Percentiles rank a stretch among this genome's conserved stretches.
Evolutionary conservation across 1,140 invertebrate genomes (phyloP).

Genomic region (Rhyacophila brunnea): DNA sequence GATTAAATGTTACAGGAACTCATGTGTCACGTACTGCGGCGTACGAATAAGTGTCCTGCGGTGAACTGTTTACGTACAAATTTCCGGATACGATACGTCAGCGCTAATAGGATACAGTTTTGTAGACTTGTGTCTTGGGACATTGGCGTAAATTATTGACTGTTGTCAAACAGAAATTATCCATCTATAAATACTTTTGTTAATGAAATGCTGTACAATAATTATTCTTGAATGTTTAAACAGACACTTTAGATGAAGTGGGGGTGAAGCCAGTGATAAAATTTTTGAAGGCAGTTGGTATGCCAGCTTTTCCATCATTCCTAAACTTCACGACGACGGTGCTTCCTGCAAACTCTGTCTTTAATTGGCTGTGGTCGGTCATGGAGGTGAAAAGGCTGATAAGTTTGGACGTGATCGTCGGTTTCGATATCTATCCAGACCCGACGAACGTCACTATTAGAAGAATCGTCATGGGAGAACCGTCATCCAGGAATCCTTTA

Average conservation of each 20-base stretch:
- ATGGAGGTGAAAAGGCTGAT: slow-evolving; percentile 62
- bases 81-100: too few species aligned
- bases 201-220: too few species aligned
- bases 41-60: too few species aligned
- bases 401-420: slow-evolving; percentile 66
- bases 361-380: slow-evolving; percentile 62
- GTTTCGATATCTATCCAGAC: slow-evolving; percentile 66
- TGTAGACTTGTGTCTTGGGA: too few species aligned
- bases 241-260: slow-evolving; percentile 59
- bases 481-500: slow-evolving; percentile 60
- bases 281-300: slow-evolving; percentile 55
- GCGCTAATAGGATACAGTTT: too few species aligned
- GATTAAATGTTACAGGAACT: too few species aligned
- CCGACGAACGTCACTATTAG: slow-evolving; percentile 63
- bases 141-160: too few species aligned
- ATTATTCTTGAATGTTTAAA: too few species aligned
- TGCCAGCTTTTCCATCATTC: slow-evolving; percentile 59
- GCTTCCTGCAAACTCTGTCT: slow-evolving; percentile 42
- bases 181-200: too few species aligned
- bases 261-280: slow-evolving; percentile 60
- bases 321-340: slow-evolving; percentile 52
- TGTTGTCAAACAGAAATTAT: too few species aligned
- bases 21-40: too few species aligned
- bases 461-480: slow-evolving; percentile 62
- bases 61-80: too few species aligned